These are phyloP conservation scores for Himalopsyche japonica DNA, from an alignment of 2,888 invertebrate species.

Conservation along the genomic window DNA sequence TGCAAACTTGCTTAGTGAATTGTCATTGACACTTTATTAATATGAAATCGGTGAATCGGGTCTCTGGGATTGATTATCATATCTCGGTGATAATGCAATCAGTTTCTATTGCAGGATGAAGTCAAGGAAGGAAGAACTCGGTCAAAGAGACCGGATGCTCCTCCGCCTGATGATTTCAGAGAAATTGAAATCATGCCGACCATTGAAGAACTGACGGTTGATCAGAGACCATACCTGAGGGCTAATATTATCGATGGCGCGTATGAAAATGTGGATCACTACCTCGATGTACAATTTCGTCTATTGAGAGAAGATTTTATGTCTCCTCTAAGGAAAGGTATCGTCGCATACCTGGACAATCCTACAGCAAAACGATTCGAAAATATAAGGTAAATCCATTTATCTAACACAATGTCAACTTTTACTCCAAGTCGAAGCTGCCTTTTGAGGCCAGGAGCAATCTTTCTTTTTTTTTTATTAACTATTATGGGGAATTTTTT, in stretches of 20 bases:
- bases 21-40: too few species aligned
- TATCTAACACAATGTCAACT: too few species aligned
- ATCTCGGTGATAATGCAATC: too few species aligned
- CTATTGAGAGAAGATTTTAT: slow-evolving; percentile 81
- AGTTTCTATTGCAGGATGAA: background rate
- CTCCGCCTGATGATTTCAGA: slow-evolving; percentile 27
- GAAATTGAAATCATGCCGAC: slow-evolving; percentile 25
- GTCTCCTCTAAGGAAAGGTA: slow-evolving; percentile 70
- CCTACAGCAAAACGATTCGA: background rate
- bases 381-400: background rate
- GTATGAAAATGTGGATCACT: slow-evolving; percentile 69
- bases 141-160: background rate
- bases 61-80: too few species aligned
- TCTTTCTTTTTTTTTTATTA: too few species aligned
- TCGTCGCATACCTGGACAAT: slow-evolving; percentile 53
- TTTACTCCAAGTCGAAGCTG: too few species aligned
- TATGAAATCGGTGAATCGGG: too few species aligned
- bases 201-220: slow-evolving; percentile 40
- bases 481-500: too few species aligned
- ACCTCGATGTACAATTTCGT: slow-evolving; percentile 79
- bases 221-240: slow-evolving; percentile 53
- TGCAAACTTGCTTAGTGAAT: too few species aligned
- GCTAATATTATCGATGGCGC: slow-evolving; percentile 65
- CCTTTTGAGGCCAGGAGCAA: too few species aligned
- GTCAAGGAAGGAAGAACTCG: background rate